Base-by-base conservation (phyloP, 1,140 invertebrate species). In the Octopus bimaculoides region DNA sequence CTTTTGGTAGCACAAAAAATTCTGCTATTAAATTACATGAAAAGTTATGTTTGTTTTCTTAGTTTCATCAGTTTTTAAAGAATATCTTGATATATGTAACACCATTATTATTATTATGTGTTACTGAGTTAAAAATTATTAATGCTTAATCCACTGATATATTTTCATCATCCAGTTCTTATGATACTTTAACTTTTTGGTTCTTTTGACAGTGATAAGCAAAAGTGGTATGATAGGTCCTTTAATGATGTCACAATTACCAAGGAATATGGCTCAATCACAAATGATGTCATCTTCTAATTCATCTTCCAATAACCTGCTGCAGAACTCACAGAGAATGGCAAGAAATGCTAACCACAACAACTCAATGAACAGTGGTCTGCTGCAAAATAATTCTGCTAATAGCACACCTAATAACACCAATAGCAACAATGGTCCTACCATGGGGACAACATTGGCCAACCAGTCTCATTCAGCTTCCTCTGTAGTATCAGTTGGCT, bases 181-280 rank as follows among this genome's bases (percentile, higher is more conserved):
- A 41, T 41, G 26, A 41, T 41, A 41, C 26, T 41, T 41, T 41
- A 71, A 71, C 26, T 17, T 71, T 12, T 17, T 71, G 5, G 4
- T 75, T 75, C 6, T 53, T 41, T 75, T 75, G 20, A 41, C 74
- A 75, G 74, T 75, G 6, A n/a, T 75, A 77, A 75, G 77, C 54
- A 82, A 82, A 78, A 78, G 78, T 52, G 80, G 54, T 61, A 79
- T 82, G 78, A 79, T 82, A n/a, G 79, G 81, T 17, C 20, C 52
- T 78, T 79, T 77, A 17, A 77, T 17, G 52, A 71, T 20, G n/a
- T 56, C 75, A 79, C 66, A 20, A 10, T 5, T 71, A 78, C 17
- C 61, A 75, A 26, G 53, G 41, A 81, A 53, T 17, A 81, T 54
- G 66, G 74, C 20, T 53, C 78, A 52, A 77, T 81, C 41, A 79